Conservation (phyloP, 2,113 vertebrate genomes). For the Ameiurus melas region DNA sequence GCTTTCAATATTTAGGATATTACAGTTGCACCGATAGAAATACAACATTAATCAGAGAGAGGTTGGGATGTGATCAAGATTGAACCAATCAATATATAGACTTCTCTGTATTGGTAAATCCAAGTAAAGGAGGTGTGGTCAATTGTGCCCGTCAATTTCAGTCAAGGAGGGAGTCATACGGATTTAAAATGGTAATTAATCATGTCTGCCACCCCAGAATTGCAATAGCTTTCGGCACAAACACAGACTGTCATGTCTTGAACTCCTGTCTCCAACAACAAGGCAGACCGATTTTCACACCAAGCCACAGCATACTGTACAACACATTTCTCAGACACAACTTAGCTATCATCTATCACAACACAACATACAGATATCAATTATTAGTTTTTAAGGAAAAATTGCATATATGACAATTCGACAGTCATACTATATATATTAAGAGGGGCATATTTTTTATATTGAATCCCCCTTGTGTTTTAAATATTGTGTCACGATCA, state of each 20-base stretch:
- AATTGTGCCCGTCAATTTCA: neutral
- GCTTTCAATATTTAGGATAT: neutral
- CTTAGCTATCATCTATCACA: neutral
- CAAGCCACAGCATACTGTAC: neutral
- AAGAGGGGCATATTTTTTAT: neutral
- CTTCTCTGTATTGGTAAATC: neutral
- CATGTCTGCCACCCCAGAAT: neutral
- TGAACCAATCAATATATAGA: neutral
- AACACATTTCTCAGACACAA: neutral
- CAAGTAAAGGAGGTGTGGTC: neutral
- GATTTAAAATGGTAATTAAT: neutral
- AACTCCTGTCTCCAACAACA: neutral
- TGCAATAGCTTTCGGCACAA: neutral
- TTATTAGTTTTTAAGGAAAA: neutral
- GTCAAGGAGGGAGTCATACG: neutral
- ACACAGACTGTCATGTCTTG: neutral
- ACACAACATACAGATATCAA: neutral
- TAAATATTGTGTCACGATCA: neutral
- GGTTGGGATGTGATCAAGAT: neutral
- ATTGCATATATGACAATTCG: neutral
- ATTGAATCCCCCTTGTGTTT: neutral
- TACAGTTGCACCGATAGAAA: neutral
- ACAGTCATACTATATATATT: neutral
- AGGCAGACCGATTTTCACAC: neutral
- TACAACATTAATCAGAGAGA: neutral